Conservation (phyloP, 2,113 vertebrate species). For the Ciconia stormi region DNA sequence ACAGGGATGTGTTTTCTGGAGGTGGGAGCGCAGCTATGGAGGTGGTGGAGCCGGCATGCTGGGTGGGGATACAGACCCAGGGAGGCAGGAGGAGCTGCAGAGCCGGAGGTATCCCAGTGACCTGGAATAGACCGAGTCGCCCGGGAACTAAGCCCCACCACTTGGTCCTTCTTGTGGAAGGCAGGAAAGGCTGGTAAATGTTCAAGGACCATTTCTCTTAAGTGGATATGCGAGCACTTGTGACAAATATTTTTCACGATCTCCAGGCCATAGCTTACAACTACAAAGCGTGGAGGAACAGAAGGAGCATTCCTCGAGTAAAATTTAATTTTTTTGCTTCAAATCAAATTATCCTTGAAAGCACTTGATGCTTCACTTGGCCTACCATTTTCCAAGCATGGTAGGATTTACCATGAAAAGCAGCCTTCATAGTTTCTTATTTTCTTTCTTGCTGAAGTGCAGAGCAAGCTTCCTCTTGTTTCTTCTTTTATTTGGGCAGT, state of each 20-base stretch:
- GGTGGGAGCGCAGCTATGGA: not conserved
- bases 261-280: not conserved
- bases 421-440: not conserved
- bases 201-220: not conserved
- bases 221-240: not conserved
- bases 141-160: not conserved
- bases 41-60: fast-evolving
- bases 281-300: not conserved
- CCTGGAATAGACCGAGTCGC: fast-evolving
- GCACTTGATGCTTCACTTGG: not conserved
- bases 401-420: not conserved
- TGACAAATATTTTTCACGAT: not conserved
- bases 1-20: fast-evolving
- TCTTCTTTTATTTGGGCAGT: not conserved
- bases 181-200: not conserved
- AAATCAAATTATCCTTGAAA: not conserved
- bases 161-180: not conserved
- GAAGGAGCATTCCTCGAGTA: not conserved
- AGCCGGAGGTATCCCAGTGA: not conserved
- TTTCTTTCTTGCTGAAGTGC: not conserved
- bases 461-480: not conserved
- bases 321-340: not conserved
- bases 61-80: no score
- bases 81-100: not conserved
- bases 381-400: not conserved